Conservation (phyloP, 1,140 invertebrate genomes). For the Lethrus apterus region DNA sequence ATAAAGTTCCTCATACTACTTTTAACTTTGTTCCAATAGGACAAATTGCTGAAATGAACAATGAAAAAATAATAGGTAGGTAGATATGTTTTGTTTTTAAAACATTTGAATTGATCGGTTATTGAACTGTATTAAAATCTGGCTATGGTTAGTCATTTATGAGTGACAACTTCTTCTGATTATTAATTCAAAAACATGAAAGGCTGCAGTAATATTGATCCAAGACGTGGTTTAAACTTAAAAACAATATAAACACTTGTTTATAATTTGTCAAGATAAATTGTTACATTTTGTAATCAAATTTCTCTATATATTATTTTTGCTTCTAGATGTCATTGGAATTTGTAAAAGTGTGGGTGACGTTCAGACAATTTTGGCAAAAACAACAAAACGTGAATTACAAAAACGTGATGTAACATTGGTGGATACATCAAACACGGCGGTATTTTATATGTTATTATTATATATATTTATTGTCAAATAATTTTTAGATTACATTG, state of each 20-base stretch:
- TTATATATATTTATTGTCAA: neutral
- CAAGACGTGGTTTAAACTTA: too few species aligned
- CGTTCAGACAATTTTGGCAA: slow-evolving; percentile 61
- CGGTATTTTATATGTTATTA: slow-evolving; percentile 46
- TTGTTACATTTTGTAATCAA: slow-evolving; percentile 4
- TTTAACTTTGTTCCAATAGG: slow-evolving; percentile 78
- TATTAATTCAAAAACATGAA: too few species aligned
- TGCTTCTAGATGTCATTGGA: slow-evolving; percentile 77
- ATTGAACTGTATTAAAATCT: slow-evolving; percentile 12
- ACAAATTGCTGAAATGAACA: slow-evolving; percentile 59
- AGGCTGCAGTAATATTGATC: too few species aligned
- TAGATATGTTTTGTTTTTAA: slow-evolving; percentile 19
- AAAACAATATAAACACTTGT: too few species aligned
- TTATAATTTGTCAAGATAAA: too few species aligned
- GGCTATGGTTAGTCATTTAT: too few species aligned
- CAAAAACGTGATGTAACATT: slow-evolving; percentile 84
- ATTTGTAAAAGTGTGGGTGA: slow-evolving; percentile 74
- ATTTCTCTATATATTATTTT: too few species aligned
- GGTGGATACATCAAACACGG: slow-evolving; percentile 75
- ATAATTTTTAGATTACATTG: slow-evolving; percentile 51
- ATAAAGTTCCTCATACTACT: slow-evolving; percentile 66
- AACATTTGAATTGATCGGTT: slow-evolving; percentile 15
- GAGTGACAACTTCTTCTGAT: too few species aligned
- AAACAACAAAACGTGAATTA: slow-evolving; percentile 71
- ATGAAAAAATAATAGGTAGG: slow-evolving; percentile 66